A percentile compares a stretch with the other conserved stretches of the same genome.
These are phyloP conservation scores for Otocyon megalotis DNA, from an alignment of 2,113 vertebrate species.

Conservation along the genomic window DNA sequence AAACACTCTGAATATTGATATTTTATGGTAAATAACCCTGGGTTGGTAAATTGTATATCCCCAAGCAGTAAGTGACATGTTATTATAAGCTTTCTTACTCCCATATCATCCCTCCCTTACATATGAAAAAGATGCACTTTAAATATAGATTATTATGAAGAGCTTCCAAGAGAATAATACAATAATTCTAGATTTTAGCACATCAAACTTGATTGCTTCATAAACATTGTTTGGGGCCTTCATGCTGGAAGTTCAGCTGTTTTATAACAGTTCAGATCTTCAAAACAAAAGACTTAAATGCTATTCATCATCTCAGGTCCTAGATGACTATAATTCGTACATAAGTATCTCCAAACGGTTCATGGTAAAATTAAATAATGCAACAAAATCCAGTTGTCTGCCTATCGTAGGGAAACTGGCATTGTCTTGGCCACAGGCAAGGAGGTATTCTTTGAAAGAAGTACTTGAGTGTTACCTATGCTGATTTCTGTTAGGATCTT, in stretches of 20 bases:
- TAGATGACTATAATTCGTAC: not conserved
- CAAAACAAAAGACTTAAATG: not conserved
- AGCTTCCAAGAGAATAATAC: slow-evolving; percentile 80
- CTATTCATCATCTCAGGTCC: not conserved
- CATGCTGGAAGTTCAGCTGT: not conserved
- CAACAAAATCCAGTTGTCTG: not conserved
- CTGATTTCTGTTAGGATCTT: not conserved
- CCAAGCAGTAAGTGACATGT: slow-evolving; percentile 71
- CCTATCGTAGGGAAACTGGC: not conserved
- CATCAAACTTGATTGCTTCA: slow-evolving; percentile 79
- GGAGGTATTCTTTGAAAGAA: not conserved
- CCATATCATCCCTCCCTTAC: slow-evolving; percentile 33
- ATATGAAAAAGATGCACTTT: slow-evolving; percentile 13
- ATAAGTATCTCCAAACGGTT: not conserved
- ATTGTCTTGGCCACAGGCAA: fast-evolving
- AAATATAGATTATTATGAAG: slow-evolving; percentile 71
- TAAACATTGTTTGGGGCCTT: not conserved
- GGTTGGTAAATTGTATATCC: slow-evolving; percentile 79
- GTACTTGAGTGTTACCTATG: fast-evolving
- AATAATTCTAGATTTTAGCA: slow-evolving; percentile 49
- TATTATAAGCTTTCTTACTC: slow-evolving; percentile 70
- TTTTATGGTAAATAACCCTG: slow-evolving; percentile 82
- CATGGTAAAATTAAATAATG: not conserved
- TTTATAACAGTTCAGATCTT: not conserved
- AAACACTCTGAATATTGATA: slow-evolving; percentile 42